Evolutionary conservation across 2,113 vertebrate species (phyloP).

Genomic region (Ctenomys sociabilis): DNA sequence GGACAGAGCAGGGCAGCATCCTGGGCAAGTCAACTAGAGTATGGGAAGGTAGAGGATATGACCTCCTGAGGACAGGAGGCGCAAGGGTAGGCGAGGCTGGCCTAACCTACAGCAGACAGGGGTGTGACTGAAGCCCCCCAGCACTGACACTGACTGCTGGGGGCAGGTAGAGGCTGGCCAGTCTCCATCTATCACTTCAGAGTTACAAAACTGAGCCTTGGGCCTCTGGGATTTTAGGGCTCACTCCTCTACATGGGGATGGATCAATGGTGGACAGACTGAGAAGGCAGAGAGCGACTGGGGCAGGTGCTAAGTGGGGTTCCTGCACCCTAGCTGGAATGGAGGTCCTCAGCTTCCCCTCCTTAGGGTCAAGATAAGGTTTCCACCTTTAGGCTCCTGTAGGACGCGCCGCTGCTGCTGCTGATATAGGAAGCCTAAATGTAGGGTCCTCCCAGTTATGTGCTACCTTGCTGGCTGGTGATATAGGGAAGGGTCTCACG

Average conservation of each 20-base stretch:
- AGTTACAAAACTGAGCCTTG: conserved; percentile 32
- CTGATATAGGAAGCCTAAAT: not conserved
- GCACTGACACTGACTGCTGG: conserved; percentile 34
- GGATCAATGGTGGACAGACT: not conserved
- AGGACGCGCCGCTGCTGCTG: not conserved
- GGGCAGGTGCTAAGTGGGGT: not conserved
- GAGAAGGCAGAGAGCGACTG: not conserved
- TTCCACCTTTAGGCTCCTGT: not conserved
- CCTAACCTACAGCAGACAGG: not conserved
- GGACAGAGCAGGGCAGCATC: not conserved
- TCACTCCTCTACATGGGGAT: not conserved
- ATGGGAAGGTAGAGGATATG: not conserved
- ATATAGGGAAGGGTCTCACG: not conserved
- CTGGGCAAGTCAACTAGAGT: not conserved
- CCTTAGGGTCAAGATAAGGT: not conserved
- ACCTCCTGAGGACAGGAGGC: not conserved
- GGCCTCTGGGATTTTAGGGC: not conserved
- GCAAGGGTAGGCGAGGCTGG: not conserved
- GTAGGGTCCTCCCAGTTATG: not conserved
- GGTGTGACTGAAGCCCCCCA: not conserved
- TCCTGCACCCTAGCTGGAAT: not conserved
- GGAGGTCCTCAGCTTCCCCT: not conserved
- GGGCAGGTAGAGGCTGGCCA: not conserved
- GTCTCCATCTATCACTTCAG: conserved; percentile 46
- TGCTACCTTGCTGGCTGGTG: not conserved